phyloP scores from a whole-genome alignment of 2,888 invertebrate species.

The Drosophila hamatofila region DNA sequence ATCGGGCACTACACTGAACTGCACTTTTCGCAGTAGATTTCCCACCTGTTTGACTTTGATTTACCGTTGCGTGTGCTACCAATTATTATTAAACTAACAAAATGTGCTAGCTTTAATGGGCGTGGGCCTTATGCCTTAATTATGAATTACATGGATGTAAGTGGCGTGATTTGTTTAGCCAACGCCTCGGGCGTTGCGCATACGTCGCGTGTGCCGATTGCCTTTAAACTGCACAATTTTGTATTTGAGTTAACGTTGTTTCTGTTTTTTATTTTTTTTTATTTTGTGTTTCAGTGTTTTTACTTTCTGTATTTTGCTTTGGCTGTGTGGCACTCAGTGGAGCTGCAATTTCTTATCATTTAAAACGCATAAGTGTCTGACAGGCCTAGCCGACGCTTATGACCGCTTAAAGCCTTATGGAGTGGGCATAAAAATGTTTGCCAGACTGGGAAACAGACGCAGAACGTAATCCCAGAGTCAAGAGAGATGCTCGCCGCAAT shows the following conservation, averaged over 20 bases:
- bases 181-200: conserved; percentile 59
- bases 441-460: conserved; percentile 66
- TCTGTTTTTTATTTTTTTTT: not conserved
- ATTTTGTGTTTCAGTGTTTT: not conserved
- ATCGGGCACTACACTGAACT: conserved; percentile 8
- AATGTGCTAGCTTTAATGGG: conserved; percentile 49
- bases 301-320: not conserved
- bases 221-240: conserved; percentile 38
- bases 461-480: conserved; percentile 71
- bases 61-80: conserved; percentile 62
- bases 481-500: conserved; percentile 48
- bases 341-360: conserved; percentile 72
- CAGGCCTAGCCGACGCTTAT: conserved; percentile 64
- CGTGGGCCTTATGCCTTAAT: conserved; percentile 56
- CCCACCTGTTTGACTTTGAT: conserved; percentile 36
- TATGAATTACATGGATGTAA: conserved; percentile 48
- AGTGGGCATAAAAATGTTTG: conserved; percentile 36
- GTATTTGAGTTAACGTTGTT: conserved; percentile 3
- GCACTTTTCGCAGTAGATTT: conserved; percentile 21
- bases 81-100: conserved; percentile 59
- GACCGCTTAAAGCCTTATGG: conserved; percentile 55
- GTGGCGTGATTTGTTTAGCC: conserved; percentile 62
- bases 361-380: conserved; percentile 69
- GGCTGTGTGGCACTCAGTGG: conserved; percentile 3
- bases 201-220: conserved; percentile 62